Conservation (phyloP, 2,113 vertebrate genomes). For the Orthochromis indermauri region DNA sequence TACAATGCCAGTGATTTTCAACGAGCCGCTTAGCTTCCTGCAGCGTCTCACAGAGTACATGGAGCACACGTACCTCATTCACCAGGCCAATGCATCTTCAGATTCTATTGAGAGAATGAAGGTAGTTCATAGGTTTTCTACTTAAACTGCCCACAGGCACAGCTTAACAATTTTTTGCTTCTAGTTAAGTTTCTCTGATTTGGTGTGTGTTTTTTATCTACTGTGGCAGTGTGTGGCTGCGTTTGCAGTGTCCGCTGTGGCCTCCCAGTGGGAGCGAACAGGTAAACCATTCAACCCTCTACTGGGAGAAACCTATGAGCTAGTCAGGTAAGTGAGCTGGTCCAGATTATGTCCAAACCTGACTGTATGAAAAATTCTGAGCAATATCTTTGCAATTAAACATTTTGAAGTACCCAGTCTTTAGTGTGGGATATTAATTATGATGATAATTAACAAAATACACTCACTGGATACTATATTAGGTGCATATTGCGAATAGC, state of each 20-base stretch:
- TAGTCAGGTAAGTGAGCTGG: conserved; percentile 78
- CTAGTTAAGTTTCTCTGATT: background rate
- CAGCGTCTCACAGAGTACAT: conserved; percentile 96
- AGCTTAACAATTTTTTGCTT: background rate
- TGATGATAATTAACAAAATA: background rate
- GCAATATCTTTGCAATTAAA: background rate
- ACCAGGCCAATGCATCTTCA: conserved; percentile 78
- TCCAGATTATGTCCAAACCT: background rate
- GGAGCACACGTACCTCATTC: conserved; percentile 96
- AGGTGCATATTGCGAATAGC: background rate
- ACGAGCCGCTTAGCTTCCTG: conserved; percentile 94
- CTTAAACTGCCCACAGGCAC: background rate
- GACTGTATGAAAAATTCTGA: background rate
- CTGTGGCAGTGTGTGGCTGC: conserved; percentile 85
- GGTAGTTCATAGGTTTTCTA: conserved; percentile 58
- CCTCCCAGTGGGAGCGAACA: conserved; percentile 96
- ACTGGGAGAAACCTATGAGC: conserved; percentile 93
- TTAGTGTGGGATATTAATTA: background rate
- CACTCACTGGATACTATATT: background rate
- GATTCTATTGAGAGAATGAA: conserved; percentile 90
- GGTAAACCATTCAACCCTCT: conserved; percentile 97
- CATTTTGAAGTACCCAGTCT: background rate
- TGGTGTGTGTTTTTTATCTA: background rate
- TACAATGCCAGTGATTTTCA: conserved; percentile 98
- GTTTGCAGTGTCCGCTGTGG: conserved; percentile 94